Percentiles rank a stretch among this genome's conserved stretches.
Conservation (phyloP, 2,888 invertebrate species). For the Bombyx huttoni region DNA sequence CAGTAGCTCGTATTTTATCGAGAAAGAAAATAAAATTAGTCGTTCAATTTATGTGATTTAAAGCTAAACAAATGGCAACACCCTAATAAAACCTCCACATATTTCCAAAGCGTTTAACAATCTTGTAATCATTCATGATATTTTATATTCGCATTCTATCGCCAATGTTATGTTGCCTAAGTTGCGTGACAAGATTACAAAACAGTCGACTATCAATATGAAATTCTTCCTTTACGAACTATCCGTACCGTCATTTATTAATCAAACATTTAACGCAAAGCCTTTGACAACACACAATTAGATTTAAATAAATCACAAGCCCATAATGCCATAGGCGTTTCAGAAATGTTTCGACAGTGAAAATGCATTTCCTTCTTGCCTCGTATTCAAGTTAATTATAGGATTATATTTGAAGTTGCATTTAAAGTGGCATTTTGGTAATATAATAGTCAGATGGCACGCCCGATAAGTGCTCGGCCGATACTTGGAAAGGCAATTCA, state of each 20-base stretch:
- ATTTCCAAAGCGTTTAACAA: no score
- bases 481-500: slow-evolving; percentile 64
- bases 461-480: slow-evolving; percentile 58
- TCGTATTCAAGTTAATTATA: slow-evolving; percentile 63
- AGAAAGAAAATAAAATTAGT: no score
- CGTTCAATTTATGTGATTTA: no score
- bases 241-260: not conserved
- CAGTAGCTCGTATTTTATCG: no score
- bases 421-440: slow-evolving; percentile 70
- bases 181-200: no score
- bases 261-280: slow-evolving; percentile 11
- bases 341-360: slow-evolving; percentile 46
- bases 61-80: no score
- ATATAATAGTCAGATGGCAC: slow-evolving; percentile 71
- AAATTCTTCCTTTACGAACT: no score
- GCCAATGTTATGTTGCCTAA: no score
- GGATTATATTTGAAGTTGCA: slow-evolving; percentile 54
- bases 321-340: slow-evolving; percentile 50
- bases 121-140: no score
- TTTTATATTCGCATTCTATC: no score
- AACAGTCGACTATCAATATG: no score
- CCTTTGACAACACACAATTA: slow-evolving; percentile 18
- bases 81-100: no score
- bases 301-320: slow-evolving; percentile 40
- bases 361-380: slow-evolving; percentile 50